These are phyloP conservation scores for Lasioglossum morio DNA, from an alignment of 2,888 invertebrate species.

Conservation along the genomic window DNA sequence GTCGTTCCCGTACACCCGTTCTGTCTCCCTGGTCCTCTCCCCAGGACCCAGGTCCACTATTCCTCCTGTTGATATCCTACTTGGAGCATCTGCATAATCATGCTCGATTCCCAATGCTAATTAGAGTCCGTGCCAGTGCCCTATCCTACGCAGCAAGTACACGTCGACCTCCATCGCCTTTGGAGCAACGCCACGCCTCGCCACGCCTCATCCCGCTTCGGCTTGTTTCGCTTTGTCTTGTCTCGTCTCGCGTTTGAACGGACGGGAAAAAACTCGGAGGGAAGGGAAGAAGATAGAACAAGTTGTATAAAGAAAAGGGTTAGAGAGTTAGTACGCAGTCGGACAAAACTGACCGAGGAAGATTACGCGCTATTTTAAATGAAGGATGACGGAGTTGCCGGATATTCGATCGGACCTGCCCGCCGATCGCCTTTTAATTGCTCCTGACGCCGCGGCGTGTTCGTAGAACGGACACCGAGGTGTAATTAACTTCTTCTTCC, in stretches of 20 bases:
- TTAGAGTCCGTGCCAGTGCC: constrained; percentile 76
- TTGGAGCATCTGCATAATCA: constrained; percentile 82
- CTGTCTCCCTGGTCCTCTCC: constrained; percentile 30
- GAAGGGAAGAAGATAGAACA: not conserved
- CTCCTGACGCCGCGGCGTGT: constrained; percentile 9
- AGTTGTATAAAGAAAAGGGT: not conserved
- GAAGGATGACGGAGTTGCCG: constrained; percentile 47
- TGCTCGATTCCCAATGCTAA: constrained; percentile 83
- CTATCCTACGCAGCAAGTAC: constrained; percentile 77
- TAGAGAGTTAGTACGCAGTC: constrained; percentile 25
- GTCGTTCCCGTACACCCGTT: constrained; percentile 51
- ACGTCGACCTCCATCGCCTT: constrained; percentile 79
- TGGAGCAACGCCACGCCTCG: constrained; percentile 68
- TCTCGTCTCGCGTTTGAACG: constrained; percentile 32
- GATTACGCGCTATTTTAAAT: constrained; percentile 48
- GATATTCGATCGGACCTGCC: constrained; percentile 58
- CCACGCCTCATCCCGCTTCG: constrained; percentile 60
- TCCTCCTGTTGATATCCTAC: constrained; percentile 77
- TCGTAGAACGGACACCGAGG: not conserved
- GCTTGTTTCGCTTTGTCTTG: constrained; percentile 53
- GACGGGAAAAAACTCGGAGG: constrained; percentile 23
- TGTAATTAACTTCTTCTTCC: constrained; percentile 6
- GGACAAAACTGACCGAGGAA: constrained; percentile 23
- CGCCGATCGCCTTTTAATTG: constrained; percentile 48
- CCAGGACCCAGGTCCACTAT: constrained; percentile 35